Percentiles rank a stretch among this genome's conserved stretches.
Conservation (phyloP, 2,797 vertebrate genomes). For the Poeciliopsis paucimaculata region DNA sequence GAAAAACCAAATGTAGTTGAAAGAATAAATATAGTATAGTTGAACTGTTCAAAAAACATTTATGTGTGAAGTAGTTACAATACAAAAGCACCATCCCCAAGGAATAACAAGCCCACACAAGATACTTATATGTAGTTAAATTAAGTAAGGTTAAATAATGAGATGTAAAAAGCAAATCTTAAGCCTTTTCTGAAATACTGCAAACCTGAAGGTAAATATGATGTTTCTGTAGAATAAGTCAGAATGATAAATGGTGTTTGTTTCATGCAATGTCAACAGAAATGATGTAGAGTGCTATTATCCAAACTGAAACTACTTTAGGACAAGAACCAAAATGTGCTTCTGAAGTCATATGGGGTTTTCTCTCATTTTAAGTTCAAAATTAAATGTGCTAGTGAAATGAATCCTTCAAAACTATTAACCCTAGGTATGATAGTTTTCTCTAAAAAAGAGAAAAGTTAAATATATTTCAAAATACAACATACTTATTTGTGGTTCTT, state of each 20-base stretch:
- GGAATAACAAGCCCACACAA: neutral
- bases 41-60: neutral
- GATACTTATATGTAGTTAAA: neutral
- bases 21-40: neutral
- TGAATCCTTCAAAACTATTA: constrained; percentile 3
- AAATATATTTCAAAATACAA: neutral
- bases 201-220: constrained; percentile 1
- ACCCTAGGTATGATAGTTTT: neutral
- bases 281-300: neutral
- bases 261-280: neutral
- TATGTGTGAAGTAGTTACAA: constrained; percentile 2
- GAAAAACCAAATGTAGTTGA: neutral
- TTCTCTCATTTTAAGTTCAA: constrained; percentile 1
- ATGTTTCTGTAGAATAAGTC: neutral
- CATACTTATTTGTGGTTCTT: neutral
- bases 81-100: neutral
- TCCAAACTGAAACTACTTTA: neutral
- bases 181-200: neutral
- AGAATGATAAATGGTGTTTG: neutral
- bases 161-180: neutral
- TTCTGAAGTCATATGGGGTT: neutral
- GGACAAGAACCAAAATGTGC: neutral
- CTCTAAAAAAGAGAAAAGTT: neutral
- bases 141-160: too few species aligned
- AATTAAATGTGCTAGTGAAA: neutral